These are phyloP conservation scores for Platorchestia sp. DNA, from an alignment of 1,140 invertebrate species.

Conservation along the genomic window DNA sequence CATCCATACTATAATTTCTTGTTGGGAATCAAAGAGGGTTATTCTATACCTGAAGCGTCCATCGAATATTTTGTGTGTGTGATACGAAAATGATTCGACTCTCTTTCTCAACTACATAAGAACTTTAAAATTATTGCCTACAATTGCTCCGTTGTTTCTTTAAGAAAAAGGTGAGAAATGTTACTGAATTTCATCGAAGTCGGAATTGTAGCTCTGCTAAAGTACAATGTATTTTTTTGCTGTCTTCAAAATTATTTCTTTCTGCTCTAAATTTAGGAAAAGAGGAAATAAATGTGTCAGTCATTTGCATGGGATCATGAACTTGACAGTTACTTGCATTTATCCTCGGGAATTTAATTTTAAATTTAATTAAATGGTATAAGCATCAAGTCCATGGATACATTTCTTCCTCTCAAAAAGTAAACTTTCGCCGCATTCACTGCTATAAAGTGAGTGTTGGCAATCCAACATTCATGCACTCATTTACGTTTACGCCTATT, in stretches of 20 bases:
- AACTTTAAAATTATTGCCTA: neutral
- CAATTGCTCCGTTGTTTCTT: neutral
- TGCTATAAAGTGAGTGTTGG: too few species aligned
- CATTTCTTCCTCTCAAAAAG: too few species aligned
- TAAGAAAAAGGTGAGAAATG: neutral
- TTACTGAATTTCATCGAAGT: neutral
- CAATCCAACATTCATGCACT: too few species aligned
- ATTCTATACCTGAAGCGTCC: too few species aligned
- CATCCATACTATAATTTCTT: neutral
- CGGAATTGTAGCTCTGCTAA: neutral
- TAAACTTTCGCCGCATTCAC: too few species aligned
- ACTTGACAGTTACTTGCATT: too few species aligned
- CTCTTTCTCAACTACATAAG: neutral
- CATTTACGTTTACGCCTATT: too few species aligned
- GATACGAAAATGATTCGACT: too few species aligned
- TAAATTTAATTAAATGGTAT: too few species aligned
- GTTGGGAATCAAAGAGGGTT: neutral
- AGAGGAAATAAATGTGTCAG: neutral
- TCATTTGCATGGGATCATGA: too few species aligned
- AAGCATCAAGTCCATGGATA: too few species aligned
- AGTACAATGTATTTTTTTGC: neutral
- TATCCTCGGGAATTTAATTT: neutral
- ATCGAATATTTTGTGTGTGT: too few species aligned
- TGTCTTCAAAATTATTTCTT: neutral
- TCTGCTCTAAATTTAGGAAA: neutral